Percentiles rank a stretch among this genome's conserved stretches.
Conservation (phyloP, 2,888 invertebrate species). For the Epiblema foenella region DNA sequence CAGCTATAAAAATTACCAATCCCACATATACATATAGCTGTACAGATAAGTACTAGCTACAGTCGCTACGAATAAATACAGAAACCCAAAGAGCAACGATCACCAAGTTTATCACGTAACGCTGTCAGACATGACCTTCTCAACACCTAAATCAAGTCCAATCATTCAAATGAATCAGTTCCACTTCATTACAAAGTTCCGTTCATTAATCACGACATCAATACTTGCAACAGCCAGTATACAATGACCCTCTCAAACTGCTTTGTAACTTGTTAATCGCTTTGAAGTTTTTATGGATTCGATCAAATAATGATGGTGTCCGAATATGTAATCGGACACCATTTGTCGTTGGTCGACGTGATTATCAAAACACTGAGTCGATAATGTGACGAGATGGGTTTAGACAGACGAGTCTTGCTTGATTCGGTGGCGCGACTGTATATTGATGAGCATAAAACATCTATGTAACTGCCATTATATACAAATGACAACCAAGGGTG, state of each 20-base stretch:
- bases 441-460: constrained; percentile 50
- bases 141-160: constrained; percentile 46
- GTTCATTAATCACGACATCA: constrained; percentile 41
- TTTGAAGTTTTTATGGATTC: constrained; percentile 18
- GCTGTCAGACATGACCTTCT: constrained; percentile 48
- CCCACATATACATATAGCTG: too few species aligned
- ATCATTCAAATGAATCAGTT: constrained; percentile 44
- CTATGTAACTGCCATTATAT: background rate
- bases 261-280: constrained; percentile 1
- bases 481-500: too few species aligned
- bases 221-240: constrained; percentile 21
- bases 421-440: constrained; percentile 53
- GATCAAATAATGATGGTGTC: constrained; percentile 25
- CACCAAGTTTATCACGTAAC: constrained; percentile 30
- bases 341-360: constrained; percentile 68
- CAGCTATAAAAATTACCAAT: too few species aligned
- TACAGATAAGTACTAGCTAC: too few species aligned
- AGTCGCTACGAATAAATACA: background rate
- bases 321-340: constrained; percentile 65
- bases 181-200: constrained; percentile 44
- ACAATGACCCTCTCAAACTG: constrained; percentile 8
- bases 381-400: constrained; percentile 65
- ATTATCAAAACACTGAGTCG: constrained; percentile 68
- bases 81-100: constrained; percentile 19
- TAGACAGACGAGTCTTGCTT: constrained; percentile 55